Percentiles rank a stretch among this genome's conserved stretches.
These are phyloP conservation scores for Okamejei kenojei DNA, from an alignment of 2,797 vertebrate species.

Conservation along the genomic window DNA sequence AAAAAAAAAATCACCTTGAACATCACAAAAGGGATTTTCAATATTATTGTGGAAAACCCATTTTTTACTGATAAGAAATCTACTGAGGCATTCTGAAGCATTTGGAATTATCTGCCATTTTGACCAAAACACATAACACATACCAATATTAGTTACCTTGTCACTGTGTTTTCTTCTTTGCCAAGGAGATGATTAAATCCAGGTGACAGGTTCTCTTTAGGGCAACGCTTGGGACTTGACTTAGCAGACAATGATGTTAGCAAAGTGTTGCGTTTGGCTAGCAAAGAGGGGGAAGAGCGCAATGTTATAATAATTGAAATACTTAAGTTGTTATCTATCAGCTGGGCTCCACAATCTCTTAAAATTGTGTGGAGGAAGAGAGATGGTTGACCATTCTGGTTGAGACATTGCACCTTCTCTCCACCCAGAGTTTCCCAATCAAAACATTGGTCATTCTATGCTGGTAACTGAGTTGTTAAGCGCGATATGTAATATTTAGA, in stretches of 20 bases:
- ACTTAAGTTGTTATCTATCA: background rate
- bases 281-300: constrained; percentile 43
- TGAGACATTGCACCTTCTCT: no score
- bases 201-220: constrained; percentile 84
- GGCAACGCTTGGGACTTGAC: constrained; percentile 89
- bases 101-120: no score
- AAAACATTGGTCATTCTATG: background rate
- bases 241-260: constrained; percentile 71
- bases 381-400: no score
- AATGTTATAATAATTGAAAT: background rate
- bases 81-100: background rate
- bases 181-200: constrained; percentile 76
- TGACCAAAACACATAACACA: background rate
- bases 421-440: background rate
- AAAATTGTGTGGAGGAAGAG: no score
- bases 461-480: background rate
- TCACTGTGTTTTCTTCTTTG: constrained; percentile 61
- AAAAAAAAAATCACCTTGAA: background rate
- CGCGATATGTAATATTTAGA: background rate
- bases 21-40: background rate
- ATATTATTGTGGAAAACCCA: background rate
- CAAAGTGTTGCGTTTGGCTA: constrained; percentile 83
- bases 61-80: background rate
- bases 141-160: constrained; percentile 45
- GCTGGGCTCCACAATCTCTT: background rate